Conservation (phyloP, 1,140 invertebrate species). For the Camponotus vicinus region DNA sequence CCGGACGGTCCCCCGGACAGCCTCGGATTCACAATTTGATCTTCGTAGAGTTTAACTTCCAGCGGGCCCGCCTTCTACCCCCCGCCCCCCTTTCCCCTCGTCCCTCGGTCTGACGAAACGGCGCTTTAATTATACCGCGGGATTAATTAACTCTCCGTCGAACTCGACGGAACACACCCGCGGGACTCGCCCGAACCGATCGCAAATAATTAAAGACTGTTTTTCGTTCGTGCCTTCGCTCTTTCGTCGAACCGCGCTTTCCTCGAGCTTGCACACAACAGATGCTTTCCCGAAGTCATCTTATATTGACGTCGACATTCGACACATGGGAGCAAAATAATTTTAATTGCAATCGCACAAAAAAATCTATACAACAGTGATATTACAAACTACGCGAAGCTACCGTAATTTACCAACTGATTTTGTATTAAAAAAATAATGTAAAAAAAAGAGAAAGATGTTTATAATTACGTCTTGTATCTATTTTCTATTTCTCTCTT, state of each 20-base stretch:
- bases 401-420: neutral
- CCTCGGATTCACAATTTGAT: conserved; percentile 81
- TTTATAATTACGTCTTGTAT: neutral
- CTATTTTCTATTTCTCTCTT: neutral
- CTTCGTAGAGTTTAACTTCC: conserved; percentile 79
- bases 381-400: neutral
- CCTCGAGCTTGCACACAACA: conserved; percentile 29
- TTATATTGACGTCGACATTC: conserved; percentile 7
- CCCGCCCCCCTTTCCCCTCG: neutral
- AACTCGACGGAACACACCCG: conserved; percentile 70
- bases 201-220: conserved; percentile 72
- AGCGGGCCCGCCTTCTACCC: conserved; percentile 20
- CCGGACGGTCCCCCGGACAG: conserved; percentile 71
- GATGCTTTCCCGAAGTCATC: conserved; percentile 16
- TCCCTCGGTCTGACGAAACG: conserved; percentile 74
- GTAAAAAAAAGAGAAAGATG: neutral
- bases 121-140: conserved; percentile 84
- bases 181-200: conserved; percentile 50
- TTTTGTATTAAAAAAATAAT: neutral
- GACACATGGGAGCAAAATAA: neutral
- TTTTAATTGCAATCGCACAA: neutral
- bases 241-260: conserved; percentile 30
- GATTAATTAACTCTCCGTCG: conserved; percentile 82
- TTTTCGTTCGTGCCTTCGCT: conserved; percentile 45
- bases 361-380: no score